Percentiles rank a stretch among this genome's conserved stretches.
Conservation (phyloP, 2,888 invertebrate genomes). For the Brachyptera putata region DNA sequence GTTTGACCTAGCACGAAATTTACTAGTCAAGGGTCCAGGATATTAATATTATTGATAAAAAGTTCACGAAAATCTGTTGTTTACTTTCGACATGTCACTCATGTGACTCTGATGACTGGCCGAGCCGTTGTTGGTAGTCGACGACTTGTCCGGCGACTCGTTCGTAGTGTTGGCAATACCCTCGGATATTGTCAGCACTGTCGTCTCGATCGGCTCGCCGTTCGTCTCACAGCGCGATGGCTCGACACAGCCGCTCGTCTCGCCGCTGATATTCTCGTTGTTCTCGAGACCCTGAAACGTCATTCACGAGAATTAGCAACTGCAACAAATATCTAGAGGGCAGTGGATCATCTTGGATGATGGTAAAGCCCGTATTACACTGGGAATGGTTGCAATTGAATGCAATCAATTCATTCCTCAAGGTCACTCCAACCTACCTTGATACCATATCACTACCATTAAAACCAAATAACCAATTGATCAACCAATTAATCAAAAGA, state of each 20-base stretch:
- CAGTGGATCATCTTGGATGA: background rate
- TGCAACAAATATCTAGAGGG: background rate
- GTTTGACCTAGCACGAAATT: too few species aligned
- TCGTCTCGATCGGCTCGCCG: conserved; percentile 52
- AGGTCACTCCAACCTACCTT: too few species aligned
- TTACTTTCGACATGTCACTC: conserved; percentile 43
- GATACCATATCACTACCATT: too few species aligned
- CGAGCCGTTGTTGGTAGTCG: conserved; percentile 61
- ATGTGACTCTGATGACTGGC: conserved; percentile 49
- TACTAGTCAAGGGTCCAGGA: too few species aligned
- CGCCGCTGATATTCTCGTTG: background rate
- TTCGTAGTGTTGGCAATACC: conserved; percentile 42
- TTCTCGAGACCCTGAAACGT: background rate
- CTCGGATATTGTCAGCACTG: conserved; percentile 67
- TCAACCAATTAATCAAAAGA: too few species aligned
- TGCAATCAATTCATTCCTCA: too few species aligned
- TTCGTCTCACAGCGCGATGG: conserved; percentile 8
- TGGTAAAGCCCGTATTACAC: too few species aligned
- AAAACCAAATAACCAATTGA: too few species aligned
- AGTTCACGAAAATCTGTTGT: too few species aligned
- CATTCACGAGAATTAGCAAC: background rate
- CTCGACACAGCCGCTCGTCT: background rate
- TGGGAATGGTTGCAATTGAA: too few species aligned
- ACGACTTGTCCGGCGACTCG: conserved; percentile 67
- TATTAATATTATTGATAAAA: too few species aligned